Conservation (phyloP, 1,140 invertebrate genomes). For the Planococcus citri region DNA sequence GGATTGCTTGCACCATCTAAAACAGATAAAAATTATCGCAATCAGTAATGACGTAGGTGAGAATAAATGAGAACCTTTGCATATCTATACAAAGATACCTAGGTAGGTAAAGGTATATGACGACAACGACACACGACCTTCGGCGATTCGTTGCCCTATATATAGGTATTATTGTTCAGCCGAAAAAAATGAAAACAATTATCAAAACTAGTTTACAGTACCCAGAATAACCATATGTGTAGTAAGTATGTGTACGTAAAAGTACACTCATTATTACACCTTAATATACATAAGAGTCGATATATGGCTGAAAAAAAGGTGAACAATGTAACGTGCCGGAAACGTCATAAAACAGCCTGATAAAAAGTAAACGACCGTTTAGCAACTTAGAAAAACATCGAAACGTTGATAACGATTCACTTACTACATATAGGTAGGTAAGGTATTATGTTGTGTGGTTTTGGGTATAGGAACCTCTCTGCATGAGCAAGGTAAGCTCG, state of each 20-base stretch:
- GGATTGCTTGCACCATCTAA: constrained; percentile 99
- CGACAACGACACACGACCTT: not conserved
- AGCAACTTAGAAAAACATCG: not conserved
- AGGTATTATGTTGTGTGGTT: no score
- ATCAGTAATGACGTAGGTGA: not conserved
- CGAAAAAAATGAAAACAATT: not conserved
- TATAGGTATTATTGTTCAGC: not conserved
- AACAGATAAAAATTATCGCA: constrained; percentile 43
- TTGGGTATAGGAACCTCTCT: no score
- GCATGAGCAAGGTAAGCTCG: not conserved
- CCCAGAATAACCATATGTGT: no score
- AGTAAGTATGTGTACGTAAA: no score
- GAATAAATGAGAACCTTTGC: no score
- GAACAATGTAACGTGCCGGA: constrained; percentile 1
- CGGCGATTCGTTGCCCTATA: not conserved
- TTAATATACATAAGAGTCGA: not conserved
- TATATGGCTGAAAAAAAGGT: not conserved
- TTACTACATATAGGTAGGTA: no score
- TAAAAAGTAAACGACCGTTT: constrained; percentile 7
- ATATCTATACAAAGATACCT: no score
- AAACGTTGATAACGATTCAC: not conserved
- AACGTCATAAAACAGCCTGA: not conserved
- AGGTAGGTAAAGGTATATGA: no score
- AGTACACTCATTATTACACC: not conserved
- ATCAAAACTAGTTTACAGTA: not conserved